phyloP scores from a whole-genome alignment of 2,113 vertebrate genomes.

The Xyrauchen texanus region DNA sequence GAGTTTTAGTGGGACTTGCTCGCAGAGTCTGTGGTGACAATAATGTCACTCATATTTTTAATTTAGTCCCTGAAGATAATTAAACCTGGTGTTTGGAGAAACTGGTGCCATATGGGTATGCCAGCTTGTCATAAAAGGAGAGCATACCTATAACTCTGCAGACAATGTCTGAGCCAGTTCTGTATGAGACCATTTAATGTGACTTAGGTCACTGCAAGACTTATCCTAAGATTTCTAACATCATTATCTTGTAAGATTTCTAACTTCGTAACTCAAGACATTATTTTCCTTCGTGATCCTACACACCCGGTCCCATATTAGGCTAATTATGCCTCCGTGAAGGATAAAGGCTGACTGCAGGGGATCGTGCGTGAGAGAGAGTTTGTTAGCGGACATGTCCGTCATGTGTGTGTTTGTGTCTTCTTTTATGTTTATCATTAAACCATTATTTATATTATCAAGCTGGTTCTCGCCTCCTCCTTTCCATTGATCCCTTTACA shows the following conservation, averaged over 20 bases:
- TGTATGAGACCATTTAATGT: neutral
- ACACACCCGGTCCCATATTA: too few relatives aligned
- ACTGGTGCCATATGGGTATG: neutral
- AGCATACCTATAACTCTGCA: slow-evolving; percentile 24
- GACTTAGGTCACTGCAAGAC: neutral
- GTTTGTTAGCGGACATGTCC: too few relatives aligned
- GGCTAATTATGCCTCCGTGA: too few relatives aligned
- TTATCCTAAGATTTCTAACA: neutral
- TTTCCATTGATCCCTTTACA: too few relatives aligned
- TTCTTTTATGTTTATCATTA: too few relatives aligned
- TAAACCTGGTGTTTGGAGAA: neutral
- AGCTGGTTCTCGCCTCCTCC: too few relatives aligned
- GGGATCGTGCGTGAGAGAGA: too few relatives aligned
- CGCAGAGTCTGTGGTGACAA: neutral
- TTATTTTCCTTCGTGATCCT: slow-evolving; percentile 12
- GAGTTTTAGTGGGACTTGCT: neutral
- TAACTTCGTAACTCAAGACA: neutral
- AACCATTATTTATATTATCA: too few relatives aligned
- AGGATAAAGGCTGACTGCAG: too few relatives aligned
- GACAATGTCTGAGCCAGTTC: neutral
- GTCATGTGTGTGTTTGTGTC: too few relatives aligned
- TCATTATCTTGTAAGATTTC: too few relatives aligned
- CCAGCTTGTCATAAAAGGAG: slow-evolving; percentile 13
- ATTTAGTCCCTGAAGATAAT: slow-evolving; percentile 6
- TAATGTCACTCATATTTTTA: slow-evolving; percentile 14